Evolutionary conservation across 2,797 vertebrate species (phyloP), one percentile per base, ranked within the genome.

Genomic region (Gobionotothen gibberifrons): DNA sequence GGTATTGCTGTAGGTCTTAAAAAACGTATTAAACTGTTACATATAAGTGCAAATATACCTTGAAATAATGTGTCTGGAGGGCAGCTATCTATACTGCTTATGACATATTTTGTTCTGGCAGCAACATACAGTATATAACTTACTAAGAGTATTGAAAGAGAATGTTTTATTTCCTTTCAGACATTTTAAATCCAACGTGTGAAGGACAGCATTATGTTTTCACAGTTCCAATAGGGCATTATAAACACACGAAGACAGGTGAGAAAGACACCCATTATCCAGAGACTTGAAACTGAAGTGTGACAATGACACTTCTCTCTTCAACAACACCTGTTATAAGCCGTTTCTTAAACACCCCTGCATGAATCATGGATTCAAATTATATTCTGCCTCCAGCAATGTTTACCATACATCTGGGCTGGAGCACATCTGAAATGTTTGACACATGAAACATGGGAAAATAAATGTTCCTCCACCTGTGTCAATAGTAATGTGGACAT

Each of bases 401-500:
- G 8, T 26, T 36, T 26, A 21, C 26, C 26, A 19, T 19, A 17
- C 39, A 36, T 55, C 48, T 71, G 12, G n/a, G 48, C 51, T n/a
- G 53, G 10, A 40, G 53, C 17, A 0, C 39, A 2, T 42, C 12
- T 29, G 47, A 17, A 51, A 39, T 54, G 32, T 51, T 26, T 9
- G 61, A 43, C 46, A 51, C 11, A 57, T 5, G 22, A 17, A 55
- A 21, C 40, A 49, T 10, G 67, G 46, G 56, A 65, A 69, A 65
- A 65, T 2, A 58, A 7, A 19, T 21, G 54, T 13, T 44, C 16
- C 43, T 21, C 53, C 74, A 56, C 39, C 58, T 56, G 69, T 74
- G 59, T 81, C 72, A 74, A 61, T 44, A 74, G 19, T 22, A 15
- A 52, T 74, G 55, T 21, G 52, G 66, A 69, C 49, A 56, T 56